Evolutionary conservation across 1,140 invertebrate species (phyloP), one percentile per base, ranked within the genome.

Genomic region (Neelides sp.): DNA sequence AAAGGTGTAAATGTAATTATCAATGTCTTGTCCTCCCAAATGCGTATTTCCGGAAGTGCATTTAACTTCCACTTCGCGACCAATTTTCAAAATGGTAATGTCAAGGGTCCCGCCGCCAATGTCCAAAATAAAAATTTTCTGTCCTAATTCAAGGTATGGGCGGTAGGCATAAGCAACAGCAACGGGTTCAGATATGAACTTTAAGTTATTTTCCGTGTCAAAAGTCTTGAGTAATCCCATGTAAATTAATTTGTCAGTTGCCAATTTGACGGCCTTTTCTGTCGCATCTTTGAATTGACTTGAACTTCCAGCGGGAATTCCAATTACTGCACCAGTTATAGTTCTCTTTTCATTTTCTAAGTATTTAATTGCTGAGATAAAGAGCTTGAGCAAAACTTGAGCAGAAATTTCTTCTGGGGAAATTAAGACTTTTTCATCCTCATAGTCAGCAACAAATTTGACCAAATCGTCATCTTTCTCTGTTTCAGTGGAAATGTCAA

Each of bases 91-190:
- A n/a, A n/a, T n/a, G n/a, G n/a, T n/a, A n/a, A n/a, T n/a, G n/a
- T n/a, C n/a, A n/a, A n/a, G n/a, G n/a, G n/a, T n/a, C n/a, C n/a
- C n/a, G n/a, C n/a, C n/a, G n/a, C n/a, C n/a, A n/a, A n/a, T n/a
- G n/a, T n/a, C n/a, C 27, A 54, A 58, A 44, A 58, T 51, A 3
- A 58, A 20, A 5, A 58, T 24, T 0, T 47, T 47, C 13, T 23
- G 27, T 19, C 1, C 17, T 8, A 22, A 13, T 66, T 68, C 44
- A 65, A 65, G 98, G 73, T 98, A 93, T 55, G 98, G 75, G 70
- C 94, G 94, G 64, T 98, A 99, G 50, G 96, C 96, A 71, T 99
- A 97, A 54, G 96, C 96, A 45, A 96, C 96, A 4, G 95, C 95
- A 32, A 93, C 98, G 15, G 96, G 96, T 68, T 99, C 95, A 67